Conservation (phyloP, 1,140 invertebrate genomes). For the Coboldia fuscipes region DNA sequence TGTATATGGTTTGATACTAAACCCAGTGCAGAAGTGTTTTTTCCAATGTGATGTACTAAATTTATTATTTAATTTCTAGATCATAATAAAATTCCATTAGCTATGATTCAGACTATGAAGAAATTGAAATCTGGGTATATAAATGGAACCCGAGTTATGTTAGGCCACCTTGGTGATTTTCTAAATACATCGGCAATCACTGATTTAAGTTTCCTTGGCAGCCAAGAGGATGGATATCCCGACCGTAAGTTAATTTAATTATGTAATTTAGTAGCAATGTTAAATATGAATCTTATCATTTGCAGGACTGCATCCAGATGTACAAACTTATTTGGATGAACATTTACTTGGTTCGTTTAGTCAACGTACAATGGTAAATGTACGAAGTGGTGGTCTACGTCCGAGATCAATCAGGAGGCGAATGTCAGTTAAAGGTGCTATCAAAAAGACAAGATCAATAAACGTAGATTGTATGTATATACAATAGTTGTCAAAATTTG, state of each 20-base stretch:
- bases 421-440: conserved; percentile 68
- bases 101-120: conserved; percentile 93
- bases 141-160: conserved; percentile 85
- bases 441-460: conserved; percentile 70
- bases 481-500: neutral
- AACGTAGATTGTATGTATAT: conserved; percentile 51
- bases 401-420: conserved; percentile 35
- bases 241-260: conserved; percentile 33
- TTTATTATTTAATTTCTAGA: conserved; percentile 35
- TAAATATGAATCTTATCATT: conserved; percentile 7
- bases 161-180: conserved; percentile 81
- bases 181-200: conserved; percentile 89
- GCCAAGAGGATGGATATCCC: conserved; percentile 73
- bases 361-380: conserved; percentile 40
- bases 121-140: conserved; percentile 98
- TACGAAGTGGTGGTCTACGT: conserved; percentile 25
- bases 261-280: conserved; percentile 3
- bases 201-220: conserved; percentile 83
- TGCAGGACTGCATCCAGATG: conserved; percentile 52
- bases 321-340: conserved; percentile 71
- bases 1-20: too few relatives aligned
- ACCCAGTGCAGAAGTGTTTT: too few relatives aligned
- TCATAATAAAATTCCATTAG: conserved; percentile 73
- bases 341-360: conserved; percentile 61
- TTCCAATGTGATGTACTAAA: too few relatives aligned